phyloP scores from a whole-genome alignment of 2,113 vertebrate genomes.

The Leptodactylus fuscus region DNA sequence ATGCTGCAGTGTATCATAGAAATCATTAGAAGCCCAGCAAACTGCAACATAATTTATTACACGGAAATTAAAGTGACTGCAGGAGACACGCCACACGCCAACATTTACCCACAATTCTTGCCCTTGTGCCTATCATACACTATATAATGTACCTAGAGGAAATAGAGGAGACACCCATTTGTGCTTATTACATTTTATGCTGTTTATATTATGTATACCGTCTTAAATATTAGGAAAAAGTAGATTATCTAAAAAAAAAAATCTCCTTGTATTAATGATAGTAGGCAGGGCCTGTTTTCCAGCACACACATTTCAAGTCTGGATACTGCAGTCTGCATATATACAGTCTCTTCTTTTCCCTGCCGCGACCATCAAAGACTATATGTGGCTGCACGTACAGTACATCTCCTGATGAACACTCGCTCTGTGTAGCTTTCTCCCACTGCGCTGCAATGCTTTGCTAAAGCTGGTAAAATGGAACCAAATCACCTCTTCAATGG shows the following conservation, averaged over 20 bases:
- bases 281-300: no score
- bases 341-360: background rate
- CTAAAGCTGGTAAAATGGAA: slow-evolving; percentile 87
- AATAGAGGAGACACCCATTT: no score
- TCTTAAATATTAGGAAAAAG: no score
- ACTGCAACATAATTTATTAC: background rate
- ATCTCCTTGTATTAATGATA: no score
- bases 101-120: background rate
- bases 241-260: no score
- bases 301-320: slow-evolving; percentile 21
- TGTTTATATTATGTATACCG: no score
- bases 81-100: no score
- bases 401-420: background rate
- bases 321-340: slow-evolving; percentile 33
- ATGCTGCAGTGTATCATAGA: background rate
- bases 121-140: background rate
- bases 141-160: background rate
- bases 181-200: no score
- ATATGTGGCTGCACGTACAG: background rate
- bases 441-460: slow-evolving; percentile 74
- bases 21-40: background rate
- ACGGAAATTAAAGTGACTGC: no score
- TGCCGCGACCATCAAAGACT: slow-evolving; percentile 22
- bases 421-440: background rate
- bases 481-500: slow-evolving; percentile 83